A percentile compares a stretch with the other conserved stretches of the same genome.
phyloP scores from a whole-genome alignment of 2,888 invertebrate genomes.

The Meganola albula region DNA sequence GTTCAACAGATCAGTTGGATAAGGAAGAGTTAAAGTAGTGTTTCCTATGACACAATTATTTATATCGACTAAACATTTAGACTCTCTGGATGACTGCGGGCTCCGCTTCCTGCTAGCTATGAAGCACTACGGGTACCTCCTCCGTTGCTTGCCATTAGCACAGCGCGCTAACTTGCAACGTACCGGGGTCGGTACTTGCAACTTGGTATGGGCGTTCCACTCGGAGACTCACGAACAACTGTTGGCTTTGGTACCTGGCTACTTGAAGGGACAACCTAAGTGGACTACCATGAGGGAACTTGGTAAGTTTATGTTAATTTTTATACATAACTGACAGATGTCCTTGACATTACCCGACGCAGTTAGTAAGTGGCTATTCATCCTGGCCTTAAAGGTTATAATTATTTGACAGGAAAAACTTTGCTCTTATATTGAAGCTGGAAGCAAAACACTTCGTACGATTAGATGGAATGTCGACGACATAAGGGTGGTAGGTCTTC shows the following conservation, averaged over 20 bases:
- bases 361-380: no score
- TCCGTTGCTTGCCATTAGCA: constrained; percentile 93
- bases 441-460: no score
- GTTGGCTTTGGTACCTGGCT: constrained; percentile 91
- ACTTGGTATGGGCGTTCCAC: constrained; percentile 99
- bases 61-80: no score
- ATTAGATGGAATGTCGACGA: no score
- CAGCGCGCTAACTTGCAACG: constrained; percentile 92
- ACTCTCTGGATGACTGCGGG: constrained; percentile 97
- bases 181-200: constrained; percentile 91
- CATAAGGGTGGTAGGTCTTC: no score
- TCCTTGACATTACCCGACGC: no score
- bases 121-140: constrained; percentile 97
- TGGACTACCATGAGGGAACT: constrained; percentile 95
- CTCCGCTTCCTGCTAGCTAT: constrained; percentile 96
- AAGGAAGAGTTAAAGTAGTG: no score
- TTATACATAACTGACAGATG: no score
- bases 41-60: constrained; percentile 32
- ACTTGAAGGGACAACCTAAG: constrained; percentile 88
- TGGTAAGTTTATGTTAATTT: constrained; percentile 72
- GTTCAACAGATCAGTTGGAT: no score
- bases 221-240: constrained; percentile 98
- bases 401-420: no score
- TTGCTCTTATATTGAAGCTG: no score
- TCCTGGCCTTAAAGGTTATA: no score